Base-by-base conservation (phyloP, 1,140 invertebrate genomes). In the Oryzaephilus surinamensis region DNA sequence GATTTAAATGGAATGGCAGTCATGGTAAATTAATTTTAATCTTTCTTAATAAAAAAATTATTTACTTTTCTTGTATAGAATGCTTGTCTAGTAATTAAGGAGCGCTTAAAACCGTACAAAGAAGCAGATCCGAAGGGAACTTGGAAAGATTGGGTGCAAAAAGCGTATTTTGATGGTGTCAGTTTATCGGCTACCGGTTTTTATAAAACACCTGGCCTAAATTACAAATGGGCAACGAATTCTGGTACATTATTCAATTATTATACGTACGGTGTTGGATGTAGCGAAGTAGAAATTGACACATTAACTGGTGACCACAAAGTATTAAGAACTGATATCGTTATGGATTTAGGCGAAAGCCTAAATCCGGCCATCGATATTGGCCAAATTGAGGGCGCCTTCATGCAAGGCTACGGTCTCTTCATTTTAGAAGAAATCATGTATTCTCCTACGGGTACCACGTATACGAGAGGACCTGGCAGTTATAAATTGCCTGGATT, bases 1-100 rank as follows among this genome's bases (percentile, higher is more conserved):
- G 93, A 97, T 72, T 59, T 97, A 0, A 94, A 97, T 65, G 93
- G 93, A 46, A 91, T 94, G 84, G 94, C 94, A 12, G 75, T 97
- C 28, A 56, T 91, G 52, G 80, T 83, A 62, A n/a, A n/a, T n/a
- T n/a, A 67, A 65, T 61, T 18, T 30, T 3, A 12, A 27, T 41
- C 13, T 30, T 13, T 12, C 11, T n/a, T 11, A 24, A 3, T 24
- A 24, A 24, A 24, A 8, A 20, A 20, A 5, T 20, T 5, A 8
- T 5, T 5, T 20, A 5, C 19, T 20, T 5, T 20, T 20, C 37
- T 35, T 16, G 15, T 60, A 15, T 45, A 84, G 79, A 70, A 88
- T 60, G 92, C 91, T 3, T 97, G 92, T 52, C 61, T 83, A 35
- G 77, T 65, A 38, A 62, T 97, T 3, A 74, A 77, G 45, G 73